Percentiles rank a stretch among this genome's conserved stretches.
These are phyloP conservation scores for Cheumatopsyche charites DNA, from an alignment of 1,140 invertebrate species.

Conservation along the genomic window DNA sequence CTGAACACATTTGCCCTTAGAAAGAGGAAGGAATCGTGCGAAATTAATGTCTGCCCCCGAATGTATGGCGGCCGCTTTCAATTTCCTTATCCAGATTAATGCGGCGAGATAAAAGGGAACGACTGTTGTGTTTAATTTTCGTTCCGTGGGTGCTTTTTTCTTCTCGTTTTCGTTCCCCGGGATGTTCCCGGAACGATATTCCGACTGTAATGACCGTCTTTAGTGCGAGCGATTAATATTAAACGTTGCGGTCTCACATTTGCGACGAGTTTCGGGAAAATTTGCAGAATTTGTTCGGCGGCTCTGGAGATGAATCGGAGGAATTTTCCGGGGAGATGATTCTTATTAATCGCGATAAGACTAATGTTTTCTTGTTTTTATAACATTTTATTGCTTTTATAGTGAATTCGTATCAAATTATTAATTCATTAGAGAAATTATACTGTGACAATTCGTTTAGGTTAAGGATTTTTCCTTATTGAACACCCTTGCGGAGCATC, in stretches of 20 bases:
- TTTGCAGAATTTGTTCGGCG: no score
- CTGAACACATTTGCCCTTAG: not conserved
- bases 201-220: not conserved
- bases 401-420: no score
- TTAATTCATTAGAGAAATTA: no score
- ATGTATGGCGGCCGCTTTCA: slow-evolving; percentile 15
- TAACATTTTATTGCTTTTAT: no score
- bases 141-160: not conserved
- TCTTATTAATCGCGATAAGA: no score
- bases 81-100: slow-evolving; percentile 27
- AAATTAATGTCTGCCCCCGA: slow-evolving; percentile 3
- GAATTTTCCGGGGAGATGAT: no score
- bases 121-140: not conserved
- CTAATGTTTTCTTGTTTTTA: no score
- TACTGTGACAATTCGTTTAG: no score
- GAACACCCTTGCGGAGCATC: no score
- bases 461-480: no score
- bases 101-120: not conserved
- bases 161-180: not conserved
- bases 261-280: not conserved
- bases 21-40: not conserved
- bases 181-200: not conserved
- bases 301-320: no score
- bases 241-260: not conserved
- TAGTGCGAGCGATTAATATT: not conserved